Conservation (phyloP, 2,113 vertebrate species). For the Peucedramus taeniatus region DNA sequence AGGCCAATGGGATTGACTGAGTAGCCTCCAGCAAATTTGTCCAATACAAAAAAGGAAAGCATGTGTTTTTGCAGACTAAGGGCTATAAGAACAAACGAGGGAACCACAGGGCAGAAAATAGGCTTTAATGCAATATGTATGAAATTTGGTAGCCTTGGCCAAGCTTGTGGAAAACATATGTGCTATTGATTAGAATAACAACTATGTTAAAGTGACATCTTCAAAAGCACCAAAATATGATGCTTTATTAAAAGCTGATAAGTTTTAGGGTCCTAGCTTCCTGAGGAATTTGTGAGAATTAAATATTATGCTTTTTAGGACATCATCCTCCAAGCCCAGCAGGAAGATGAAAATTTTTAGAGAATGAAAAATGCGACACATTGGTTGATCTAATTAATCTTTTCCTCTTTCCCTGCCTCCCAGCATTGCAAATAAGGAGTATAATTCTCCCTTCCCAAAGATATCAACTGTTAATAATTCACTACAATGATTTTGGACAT, state of each 20-base stretch:
- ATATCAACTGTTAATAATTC: constrained; percentile 71
- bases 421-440: not conserved
- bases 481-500: constrained; percentile 60
- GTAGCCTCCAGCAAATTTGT: not conserved
- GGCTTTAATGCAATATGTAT: not conserved
- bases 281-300: not conserved
- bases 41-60: not conserved
- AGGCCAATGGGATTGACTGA: not conserved
- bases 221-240: not conserved
- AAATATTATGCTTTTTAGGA: not conserved
- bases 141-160: not conserved
- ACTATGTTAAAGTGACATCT: not conserved
- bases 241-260: not conserved
- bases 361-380: not conserved
- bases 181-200: not conserved
- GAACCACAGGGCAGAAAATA: not conserved
- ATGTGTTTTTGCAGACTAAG: constrained; percentile 2
- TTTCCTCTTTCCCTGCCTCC: not conserved
- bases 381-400: not conserved
- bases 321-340: not conserved
- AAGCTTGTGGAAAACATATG: not conserved
- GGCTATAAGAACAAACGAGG: not conserved
- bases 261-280: not conserved
- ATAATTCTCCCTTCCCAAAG: not conserved
- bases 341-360: not conserved